Conservation (phyloP, 30 jellyfish, hydroid and myxozoan species). For the Thelohanellus kitauei region DNA sequence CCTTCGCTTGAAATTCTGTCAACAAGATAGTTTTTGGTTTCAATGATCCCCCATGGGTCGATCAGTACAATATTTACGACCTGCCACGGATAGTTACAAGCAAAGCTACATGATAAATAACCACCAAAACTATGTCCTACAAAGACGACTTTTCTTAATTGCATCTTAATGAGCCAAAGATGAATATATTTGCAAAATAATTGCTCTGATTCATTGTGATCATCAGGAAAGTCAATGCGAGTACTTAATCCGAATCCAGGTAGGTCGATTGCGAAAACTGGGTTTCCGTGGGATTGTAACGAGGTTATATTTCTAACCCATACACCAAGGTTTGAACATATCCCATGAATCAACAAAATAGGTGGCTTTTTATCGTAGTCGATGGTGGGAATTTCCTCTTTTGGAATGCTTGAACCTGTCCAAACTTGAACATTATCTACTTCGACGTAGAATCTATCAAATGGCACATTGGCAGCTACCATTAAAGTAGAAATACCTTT, state of each 20-base stretch:
- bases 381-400: no score
- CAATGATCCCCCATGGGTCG: conserved; percentile 99
- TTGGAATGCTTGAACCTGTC: no score
- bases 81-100: conserved; percentile 35
- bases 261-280: conserved; percentile 34
- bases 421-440: no score
- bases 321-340: conserved; percentile 56
- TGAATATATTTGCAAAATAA: conserved; percentile 32
- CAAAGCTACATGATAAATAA: conserved; percentile 39
- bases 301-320: conserved; percentile 58
- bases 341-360: no score
- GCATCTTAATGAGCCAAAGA: conserved; percentile 41
- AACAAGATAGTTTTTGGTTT: no score
- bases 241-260: conserved; percentile 83
- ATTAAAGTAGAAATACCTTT: no score
- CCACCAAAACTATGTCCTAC: conserved; percentile 93
- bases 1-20: no score
- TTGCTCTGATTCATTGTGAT: conserved; percentile 64
- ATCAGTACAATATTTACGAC: conserved; percentile 50
- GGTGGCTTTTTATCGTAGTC: no score
- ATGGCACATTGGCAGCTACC: no score
- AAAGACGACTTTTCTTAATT: conserved; percentile 24
- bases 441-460: no score
- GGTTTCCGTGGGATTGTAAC: no score
- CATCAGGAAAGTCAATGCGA: conserved; percentile 46